Evolutionary conservation across 53 echinoderm and acorn worm genomes (phyloP).

Genomic region (Mesocentrotus franciscanus): DNA sequence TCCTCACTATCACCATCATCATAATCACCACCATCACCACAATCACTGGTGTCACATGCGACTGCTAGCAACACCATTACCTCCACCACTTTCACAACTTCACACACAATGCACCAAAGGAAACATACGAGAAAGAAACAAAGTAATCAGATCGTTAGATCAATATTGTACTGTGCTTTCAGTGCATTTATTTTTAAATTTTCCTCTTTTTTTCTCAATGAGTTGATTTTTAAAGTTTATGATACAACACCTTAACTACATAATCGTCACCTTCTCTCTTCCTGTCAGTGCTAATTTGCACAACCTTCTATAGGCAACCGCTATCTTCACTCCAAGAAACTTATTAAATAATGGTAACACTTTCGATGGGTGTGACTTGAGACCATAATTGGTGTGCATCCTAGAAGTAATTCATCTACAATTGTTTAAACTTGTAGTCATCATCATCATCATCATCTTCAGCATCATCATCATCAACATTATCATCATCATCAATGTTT

Average conservation of each 20-base stretch:
- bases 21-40: neutral
- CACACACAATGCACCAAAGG: neutral
- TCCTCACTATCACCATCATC: neutral
- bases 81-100: neutral
- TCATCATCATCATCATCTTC: constrained; percentile 30
- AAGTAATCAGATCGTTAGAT: neutral
- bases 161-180: constrained; percentile 61
- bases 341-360: constrained; percentile 64
- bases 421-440: constrained; percentile 49
- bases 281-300: constrained; percentile 26
- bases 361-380: constrained; percentile 56
- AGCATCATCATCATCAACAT: constrained; percentile 38
- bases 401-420: constrained; percentile 61
- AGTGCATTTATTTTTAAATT: constrained; percentile 64
- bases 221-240: constrained; percentile 55
- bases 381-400: constrained; percentile 62
- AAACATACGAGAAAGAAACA: neutral
- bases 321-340: constrained; percentile 42
- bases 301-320: constrained; percentile 51
- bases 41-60: too few species aligned
- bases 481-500: constrained; percentile 46
- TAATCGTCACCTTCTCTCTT: constrained; percentile 52
- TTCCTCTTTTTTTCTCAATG: constrained; percentile 65
- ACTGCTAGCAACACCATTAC: neutral
- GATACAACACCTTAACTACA: constrained; percentile 68